Evolutionary conservation across 2,888 invertebrate genomes (phyloP).

Genomic region (Parochlus steinenii): DNA sequence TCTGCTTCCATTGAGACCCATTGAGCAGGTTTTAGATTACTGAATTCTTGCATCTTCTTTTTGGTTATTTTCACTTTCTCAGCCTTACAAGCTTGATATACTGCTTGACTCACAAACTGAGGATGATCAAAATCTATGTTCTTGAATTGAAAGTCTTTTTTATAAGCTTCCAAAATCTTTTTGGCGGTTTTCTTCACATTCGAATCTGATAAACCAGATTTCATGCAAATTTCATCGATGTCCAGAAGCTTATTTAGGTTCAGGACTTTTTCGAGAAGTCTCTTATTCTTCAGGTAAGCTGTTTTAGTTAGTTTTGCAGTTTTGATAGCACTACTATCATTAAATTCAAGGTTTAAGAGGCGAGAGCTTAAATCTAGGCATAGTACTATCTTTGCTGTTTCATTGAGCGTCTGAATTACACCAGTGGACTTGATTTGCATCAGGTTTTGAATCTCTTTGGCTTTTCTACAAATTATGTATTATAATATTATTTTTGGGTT

Average conservation of each 20-base stretch:
- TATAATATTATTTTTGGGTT: not conserved
- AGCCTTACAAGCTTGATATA: slow-evolving; percentile 44
- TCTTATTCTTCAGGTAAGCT: slow-evolving; percentile 36
- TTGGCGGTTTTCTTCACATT: slow-evolving; percentile 33
- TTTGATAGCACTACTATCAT: slow-evolving; percentile 38
- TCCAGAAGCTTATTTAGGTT: slow-evolving; percentile 38
- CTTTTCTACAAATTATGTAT: slow-evolving; percentile 19
- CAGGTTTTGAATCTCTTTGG: slow-evolving; percentile 24
- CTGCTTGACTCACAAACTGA: slow-evolving; percentile 46
- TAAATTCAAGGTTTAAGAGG: slow-evolving; percentile 34
- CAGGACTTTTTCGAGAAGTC: slow-evolving; percentile 41
- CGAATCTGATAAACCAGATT: slow-evolving; percentile 33
- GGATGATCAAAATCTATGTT: slow-evolving; percentile 39
- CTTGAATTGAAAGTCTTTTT: slow-evolving; percentile 32
- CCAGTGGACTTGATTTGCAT: slow-evolving; percentile 24
- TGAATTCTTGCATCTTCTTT: slow-evolving; percentile 36
- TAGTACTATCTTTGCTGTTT: slow-evolving; percentile 40
- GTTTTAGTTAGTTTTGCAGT: slow-evolving; percentile 38
- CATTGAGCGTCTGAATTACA: slow-evolving; percentile 31
- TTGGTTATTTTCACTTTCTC: slow-evolving; percentile 40
- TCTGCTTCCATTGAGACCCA: slow-evolving; percentile 41
- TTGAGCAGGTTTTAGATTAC: slow-evolving; percentile 39
- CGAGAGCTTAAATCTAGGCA: slow-evolving; percentile 42
- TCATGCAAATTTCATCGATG: slow-evolving; percentile 38
- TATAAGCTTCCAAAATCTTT: slow-evolving; percentile 36